Conservation (phyloP, 2,113 vertebrate genomes). For the Tyrannus savana region DNA sequence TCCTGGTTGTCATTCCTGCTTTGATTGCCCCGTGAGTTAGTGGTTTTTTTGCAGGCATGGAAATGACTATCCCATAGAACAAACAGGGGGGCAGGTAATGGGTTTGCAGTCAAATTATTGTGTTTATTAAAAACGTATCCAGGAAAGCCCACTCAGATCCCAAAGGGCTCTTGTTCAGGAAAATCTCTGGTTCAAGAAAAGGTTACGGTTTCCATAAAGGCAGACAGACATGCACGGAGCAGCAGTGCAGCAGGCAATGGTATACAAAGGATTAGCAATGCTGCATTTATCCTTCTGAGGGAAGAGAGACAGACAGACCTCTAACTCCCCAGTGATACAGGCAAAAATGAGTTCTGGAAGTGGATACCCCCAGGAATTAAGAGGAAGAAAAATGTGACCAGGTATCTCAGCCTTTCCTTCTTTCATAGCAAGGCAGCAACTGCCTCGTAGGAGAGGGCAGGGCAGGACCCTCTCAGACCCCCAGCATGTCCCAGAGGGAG, state of each 20-base stretch:
- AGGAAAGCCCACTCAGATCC: slow-evolving; percentile 42
- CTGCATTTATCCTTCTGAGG: neutral
- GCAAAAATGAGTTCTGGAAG: slow-evolving; percentile 6
- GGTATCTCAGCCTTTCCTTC: neutral
- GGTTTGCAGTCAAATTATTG: slow-evolving; percentile 31
- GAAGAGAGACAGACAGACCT: neutral
- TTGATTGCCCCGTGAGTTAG: slow-evolving; percentile 51
- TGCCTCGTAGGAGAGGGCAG: rapidly evolving
- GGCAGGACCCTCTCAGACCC: neutral
- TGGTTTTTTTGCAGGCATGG: slow-evolving; percentile 17
- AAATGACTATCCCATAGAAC: slow-evolving; percentile 5
- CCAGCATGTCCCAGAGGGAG: neutral
- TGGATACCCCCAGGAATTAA: neutral
- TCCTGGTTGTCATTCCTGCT: slow-evolving; percentile 20
- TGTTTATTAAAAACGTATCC: slow-evolving; percentile 63
- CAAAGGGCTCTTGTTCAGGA: slow-evolving; percentile 28
- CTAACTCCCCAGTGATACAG: neutral
- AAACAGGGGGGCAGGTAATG: slow-evolving; percentile 18
- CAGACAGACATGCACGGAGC: neutral
- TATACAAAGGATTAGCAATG: neutral
- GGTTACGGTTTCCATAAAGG: slow-evolving; percentile 40
- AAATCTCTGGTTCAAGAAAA: slow-evolving; percentile 50
- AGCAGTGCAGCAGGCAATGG: neutral
- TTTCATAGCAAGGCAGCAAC: neutral
- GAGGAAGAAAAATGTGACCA: neutral